phyloP scores from a whole-genome alignment of 2,888 invertebrate genomes.

The Crematogaster levior region DNA sequence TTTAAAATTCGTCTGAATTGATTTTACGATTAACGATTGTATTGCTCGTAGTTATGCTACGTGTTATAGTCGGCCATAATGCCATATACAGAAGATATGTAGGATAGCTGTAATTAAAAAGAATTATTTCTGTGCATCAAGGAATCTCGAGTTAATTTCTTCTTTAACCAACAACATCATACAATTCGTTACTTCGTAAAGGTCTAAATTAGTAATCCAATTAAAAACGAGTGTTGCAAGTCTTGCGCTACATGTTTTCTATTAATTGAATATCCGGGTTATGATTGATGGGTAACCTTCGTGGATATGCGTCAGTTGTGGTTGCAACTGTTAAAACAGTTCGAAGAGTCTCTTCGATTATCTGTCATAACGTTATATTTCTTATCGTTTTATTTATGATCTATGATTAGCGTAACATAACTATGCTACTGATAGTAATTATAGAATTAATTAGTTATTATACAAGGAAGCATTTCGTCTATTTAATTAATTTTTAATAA shows the following conservation, averaged over 20 bases:
- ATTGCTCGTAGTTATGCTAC: neutral
- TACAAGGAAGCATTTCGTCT: neutral
- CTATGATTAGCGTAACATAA: neutral
- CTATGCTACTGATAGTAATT: neutral
- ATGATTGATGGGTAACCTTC: constrained; percentile 22
- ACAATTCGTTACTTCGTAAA: neutral
- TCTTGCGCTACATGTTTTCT: neutral
- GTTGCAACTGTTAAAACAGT: neutral
- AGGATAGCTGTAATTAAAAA: neutral
- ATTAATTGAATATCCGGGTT: constrained; percentile 36
- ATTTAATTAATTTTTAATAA: neutral
- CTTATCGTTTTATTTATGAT: neutral
- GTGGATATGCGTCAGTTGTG: neutral
- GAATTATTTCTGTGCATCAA: constrained; percentile 1
- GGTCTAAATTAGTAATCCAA: constrained; percentile 2
- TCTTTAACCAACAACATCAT: neutral
- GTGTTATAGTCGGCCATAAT: neutral
- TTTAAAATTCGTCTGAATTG: neutral
- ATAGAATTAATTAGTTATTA: neutral
- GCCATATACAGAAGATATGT: too few relatives aligned
- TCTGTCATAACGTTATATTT: neutral
- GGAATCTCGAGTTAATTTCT: neutral
- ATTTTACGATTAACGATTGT: constrained; percentile 12
- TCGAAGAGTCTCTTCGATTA: constrained; percentile 3
- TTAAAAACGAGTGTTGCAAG: neutral